Percentiles rank a stretch among this genome's conserved stretches.
Evolutionary conservation across 2,888 invertebrate species (phyloP).

Genomic region (Congeria kusceri): DNA sequence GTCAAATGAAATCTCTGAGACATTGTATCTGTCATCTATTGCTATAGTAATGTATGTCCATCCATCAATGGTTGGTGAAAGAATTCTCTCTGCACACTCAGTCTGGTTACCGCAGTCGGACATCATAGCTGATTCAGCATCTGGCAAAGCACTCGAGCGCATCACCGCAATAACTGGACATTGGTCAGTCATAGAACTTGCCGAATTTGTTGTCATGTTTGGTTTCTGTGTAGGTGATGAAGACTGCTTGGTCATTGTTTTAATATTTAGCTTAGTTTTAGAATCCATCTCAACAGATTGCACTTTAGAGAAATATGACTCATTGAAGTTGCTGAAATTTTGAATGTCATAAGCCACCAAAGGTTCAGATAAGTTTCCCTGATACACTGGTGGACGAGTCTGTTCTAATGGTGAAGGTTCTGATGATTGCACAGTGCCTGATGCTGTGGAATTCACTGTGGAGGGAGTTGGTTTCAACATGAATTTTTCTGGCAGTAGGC

Average conservation of each 20-base stretch:
- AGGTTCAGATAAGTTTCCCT: no score
- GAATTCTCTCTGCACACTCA: slow-evolving; percentile 40
- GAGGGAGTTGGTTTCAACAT: no score
- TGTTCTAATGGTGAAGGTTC: no score
- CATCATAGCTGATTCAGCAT: neutral
- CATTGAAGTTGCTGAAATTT: neutral
- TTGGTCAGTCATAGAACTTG: neutral
- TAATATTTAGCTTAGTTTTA: no score
- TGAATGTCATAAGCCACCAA: no score
- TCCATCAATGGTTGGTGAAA: slow-evolving; percentile 52
- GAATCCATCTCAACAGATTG: neutral
- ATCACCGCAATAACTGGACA: slow-evolving; percentile 64
- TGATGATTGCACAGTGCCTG: no score
- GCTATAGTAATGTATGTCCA: slow-evolving; percentile 57
- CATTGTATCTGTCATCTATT: slow-evolving; percentile 33
- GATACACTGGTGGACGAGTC: no score
- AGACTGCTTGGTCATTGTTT: no score
- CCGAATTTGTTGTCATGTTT: no score
- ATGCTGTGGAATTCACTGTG: no score
- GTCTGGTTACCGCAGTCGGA: slow-evolving; percentile 29
- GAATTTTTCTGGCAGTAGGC: no score
- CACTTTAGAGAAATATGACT: slow-evolving; percentile 1
- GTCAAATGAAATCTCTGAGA: slow-evolving; percentile 46
- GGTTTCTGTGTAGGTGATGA: no score
- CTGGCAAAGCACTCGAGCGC: slow-evolving; percentile 50